Base-by-base conservation (phyloP, 2,888 invertebrate species). In the Melieria crassipennis region DNA sequence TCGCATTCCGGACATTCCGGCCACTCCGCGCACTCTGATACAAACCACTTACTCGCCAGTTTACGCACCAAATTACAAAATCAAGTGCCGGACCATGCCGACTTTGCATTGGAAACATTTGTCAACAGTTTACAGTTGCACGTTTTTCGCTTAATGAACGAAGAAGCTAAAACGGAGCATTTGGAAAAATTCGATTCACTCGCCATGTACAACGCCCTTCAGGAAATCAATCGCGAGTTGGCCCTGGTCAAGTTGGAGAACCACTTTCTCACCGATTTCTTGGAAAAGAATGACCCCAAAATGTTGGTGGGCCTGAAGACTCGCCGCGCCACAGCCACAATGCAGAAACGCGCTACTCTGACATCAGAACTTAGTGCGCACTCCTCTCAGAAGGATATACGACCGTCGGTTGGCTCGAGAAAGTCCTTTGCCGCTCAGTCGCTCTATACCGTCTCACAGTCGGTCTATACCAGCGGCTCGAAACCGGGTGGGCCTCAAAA, bases 231-330 rank as follows among this genome's bases (percentile, higher is more conserved):
- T 69, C 79, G 75, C 43, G 81, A 84, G 69, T 65, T 83, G 55
- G 79, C 78, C 13, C 77, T 77, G 10, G 71, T 78, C 0, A 79
- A 81, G 65, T 77, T 86, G 7, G 86, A 86, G 79, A 86, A 85
- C 69, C 74, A 80, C 47, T 76, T 84, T 9, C 76, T 86, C 16
- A 78, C 77, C 0, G 84, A 85, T 72, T 86, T 85, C 70, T 73
- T 86, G 0, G 79, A 86, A 66, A 85, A 83, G 68, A 85, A 84
- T 63, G 84, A 85, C 77, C 82, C 84, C 4, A 85, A 83, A 73
- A 69, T 86, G 1, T 78, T 86, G 56, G 65, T 82, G 46, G 85
- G 84, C 0, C 60, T 86, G 42, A 78, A 82, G 4, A 77, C 81
- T 57, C 75, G 78, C 5, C 82, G 82, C 50, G 76, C 75, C 0